Base-by-base conservation (phyloP, 2,888 invertebrate genomes). In the Sarcophaga carnaria region DNA sequence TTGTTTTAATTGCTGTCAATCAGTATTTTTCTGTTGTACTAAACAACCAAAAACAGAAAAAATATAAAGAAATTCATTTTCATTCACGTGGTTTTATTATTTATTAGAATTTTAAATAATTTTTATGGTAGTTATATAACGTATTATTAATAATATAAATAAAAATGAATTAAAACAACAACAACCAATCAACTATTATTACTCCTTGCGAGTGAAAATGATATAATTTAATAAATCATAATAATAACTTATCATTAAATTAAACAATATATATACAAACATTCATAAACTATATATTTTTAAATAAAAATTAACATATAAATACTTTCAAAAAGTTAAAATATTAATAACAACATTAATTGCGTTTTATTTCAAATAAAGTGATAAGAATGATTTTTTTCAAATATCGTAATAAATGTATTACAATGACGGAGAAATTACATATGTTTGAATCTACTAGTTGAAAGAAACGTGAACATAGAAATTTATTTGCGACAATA, bases 291-390 rank as follows among this genome's bases (percentile, higher is more conserved):
- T 63, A 86, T 86, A 86, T 83, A 86, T 83, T 84, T 86, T 83
- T 80, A 80, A 86, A 86, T 84, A 83, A 86, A 86, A 86, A 80
- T 83, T 37, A 37, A 77, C 75, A 74, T 79, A 81, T 80, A 83
- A 76, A 81, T 83, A 83, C 78, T 83, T 86, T 86, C 59, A 60
- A 86, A 86, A 86, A 84, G 86, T 77, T 72, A 70, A 84, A 83
- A 64, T n/a, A 49, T 76, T 47, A 27, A 70, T 54, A 14, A 54
- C 17, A 54, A 60, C 47, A 17, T 14, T 37, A 10, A 64, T 12
- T 4, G 20, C 25, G 67, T 77, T 77, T 77, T 77, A 60, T 77
- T 77, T 37, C 17, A 54, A 54, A 12, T 54, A 12, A 37, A 37
- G 2, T 37, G 37, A 37, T 37, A 54, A 14, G 54, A 14, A 54